A percentile compares a stretch with the other conserved stretches of the same genome.
These are phyloP conservation scores for Pyrocephalus nanus DNA, from an alignment of 2,797 vertebrate species.

Conservation along the genomic window DNA sequence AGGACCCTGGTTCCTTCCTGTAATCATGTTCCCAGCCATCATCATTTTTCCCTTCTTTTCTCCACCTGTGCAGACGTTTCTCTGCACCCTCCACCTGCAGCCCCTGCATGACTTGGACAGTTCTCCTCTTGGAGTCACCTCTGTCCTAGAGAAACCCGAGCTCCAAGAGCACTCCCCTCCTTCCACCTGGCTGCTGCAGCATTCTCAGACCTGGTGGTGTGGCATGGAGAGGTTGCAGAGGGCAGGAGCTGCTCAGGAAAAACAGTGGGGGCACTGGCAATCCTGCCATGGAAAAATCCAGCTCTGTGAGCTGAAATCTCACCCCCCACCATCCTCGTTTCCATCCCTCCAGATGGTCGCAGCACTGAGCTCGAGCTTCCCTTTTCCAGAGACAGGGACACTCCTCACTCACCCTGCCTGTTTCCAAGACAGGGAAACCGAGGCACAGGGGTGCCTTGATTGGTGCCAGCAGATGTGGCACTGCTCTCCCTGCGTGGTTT, in stretches of 20 bases:
- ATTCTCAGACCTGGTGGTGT: fast-evolving
- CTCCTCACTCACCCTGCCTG: not conserved
- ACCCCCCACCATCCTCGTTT: not conserved
- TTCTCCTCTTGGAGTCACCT: not conserved
- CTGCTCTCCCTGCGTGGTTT: not conserved
- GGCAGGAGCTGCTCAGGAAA: not conserved
- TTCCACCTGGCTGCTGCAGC: not conserved
- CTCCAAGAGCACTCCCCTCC: not conserved
- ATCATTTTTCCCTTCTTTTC: not conserved
- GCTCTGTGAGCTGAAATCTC: not conserved
- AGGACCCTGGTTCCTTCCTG: not conserved
- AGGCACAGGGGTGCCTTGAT: not conserved
- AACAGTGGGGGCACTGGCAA: not conserved
- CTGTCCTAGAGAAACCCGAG: not conserved
- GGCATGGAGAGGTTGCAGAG: not conserved
- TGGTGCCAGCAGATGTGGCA: not conserved
- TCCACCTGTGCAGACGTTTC: not conserved
- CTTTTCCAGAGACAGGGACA: not conserved
- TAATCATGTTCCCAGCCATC: not conserved
- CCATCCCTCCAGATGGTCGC: not conserved
- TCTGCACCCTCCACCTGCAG: not conserved
- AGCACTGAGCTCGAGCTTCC: not conserved
- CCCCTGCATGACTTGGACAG: not conserved
- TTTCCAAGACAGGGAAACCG: not conserved
- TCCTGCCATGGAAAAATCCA: not conserved